Evolutionary conservation across 2,888 invertebrate genomes (phyloP), one percentile per base, ranked within the genome.

Genomic region (Frankliniella fusca): DNA sequence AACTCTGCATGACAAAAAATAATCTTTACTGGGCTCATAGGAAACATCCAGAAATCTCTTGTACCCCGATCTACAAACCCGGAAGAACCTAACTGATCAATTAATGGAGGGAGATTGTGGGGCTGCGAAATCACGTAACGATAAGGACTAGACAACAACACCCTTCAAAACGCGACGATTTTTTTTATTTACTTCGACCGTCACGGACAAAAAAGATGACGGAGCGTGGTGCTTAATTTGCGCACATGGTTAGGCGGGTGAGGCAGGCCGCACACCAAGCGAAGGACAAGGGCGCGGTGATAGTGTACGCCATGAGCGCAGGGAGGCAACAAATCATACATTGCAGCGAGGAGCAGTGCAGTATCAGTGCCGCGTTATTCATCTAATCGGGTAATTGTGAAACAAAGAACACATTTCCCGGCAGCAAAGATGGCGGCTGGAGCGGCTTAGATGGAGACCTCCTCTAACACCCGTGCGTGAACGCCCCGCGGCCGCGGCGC

Each of bases 161-260:
- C 3, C 15, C 61, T 18, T 18, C 20, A 15, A 7, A 61, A n/a
- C 61, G 15, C 18, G 61, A 61, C 61, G 61, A 61, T 18, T 61
- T 61, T 61, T 3, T 1, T 18, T 18, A 15, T 18, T 38, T 38
- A 38, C 38, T 38, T 38, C 38, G 2, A 38, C 38, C 15, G 61
- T 61, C 61, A 18, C 54, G n/a, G 15, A 15, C 61, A 61, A 61
- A n/a, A 54, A 61, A 61, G 61, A 61, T 38, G 38, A 38, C 38
- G 38, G 61, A 61, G 61, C 61, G 7, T 15, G 61, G 3, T 38
- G 38, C 38, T 38, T 38, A 38, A 38, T 38, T 38, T 5, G 70
- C 70, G 70, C 70, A 76, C 70, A 76, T 76, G 70, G 70, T 27
- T 76, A 23, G 70, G 70, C 70, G 70, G 70, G 23, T 23, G 70